Evolutionary conservation across 2,888 invertebrate genomes (phyloP).

Genomic region (Nephrocerus scutellatus): DNA sequence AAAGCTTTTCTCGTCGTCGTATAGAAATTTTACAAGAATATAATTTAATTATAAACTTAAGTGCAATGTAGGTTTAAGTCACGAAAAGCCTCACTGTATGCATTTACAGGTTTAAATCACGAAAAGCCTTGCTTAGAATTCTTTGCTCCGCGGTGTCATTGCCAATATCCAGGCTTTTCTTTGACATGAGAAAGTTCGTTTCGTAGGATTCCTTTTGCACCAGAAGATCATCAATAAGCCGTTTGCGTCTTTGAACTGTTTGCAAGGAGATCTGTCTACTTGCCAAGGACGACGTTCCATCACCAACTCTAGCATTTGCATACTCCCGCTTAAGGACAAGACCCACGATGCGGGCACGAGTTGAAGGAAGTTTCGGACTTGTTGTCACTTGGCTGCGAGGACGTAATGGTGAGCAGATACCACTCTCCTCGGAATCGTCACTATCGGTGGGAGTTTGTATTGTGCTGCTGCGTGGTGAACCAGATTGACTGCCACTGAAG

Average conservation of each 20-base stretch:
- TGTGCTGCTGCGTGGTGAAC: conserved; percentile 1
- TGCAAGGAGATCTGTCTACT: conserved; percentile 12
- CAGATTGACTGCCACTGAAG: conserved; percentile 14
- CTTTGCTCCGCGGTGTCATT: conserved; percentile 25
- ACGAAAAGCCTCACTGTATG: too few relatives aligned
- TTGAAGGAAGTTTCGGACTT: conserved; percentile 24
- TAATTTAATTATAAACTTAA: too few relatives aligned
- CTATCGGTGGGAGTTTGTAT: too few relatives aligned
- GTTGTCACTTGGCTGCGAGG: conserved; percentile 14
- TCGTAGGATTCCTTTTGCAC: too few relatives aligned
- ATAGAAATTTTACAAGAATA: too few relatives aligned
- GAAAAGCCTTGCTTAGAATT: conserved; percentile 36
- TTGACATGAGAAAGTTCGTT: too few relatives aligned
- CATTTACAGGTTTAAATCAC: conserved; percentile 35
- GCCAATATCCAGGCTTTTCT: too few relatives aligned
- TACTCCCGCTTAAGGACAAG: conserved; percentile 33
- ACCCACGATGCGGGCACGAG: conserved; percentile 33
- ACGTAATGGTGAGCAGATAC: conserved; percentile 4
- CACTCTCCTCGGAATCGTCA: not conserved
- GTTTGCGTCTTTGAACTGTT: conserved; percentile 20
- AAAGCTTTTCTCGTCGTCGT: too few relatives aligned
- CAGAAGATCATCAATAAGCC: conserved; percentile 20
- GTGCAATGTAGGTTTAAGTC: too few relatives aligned
- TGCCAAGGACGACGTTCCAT: conserved; percentile 9
- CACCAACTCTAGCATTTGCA: too few relatives aligned